phyloP scores from a whole-genome alignment of 2,888 invertebrate species.

The Liodrosophila aerea region DNA sequence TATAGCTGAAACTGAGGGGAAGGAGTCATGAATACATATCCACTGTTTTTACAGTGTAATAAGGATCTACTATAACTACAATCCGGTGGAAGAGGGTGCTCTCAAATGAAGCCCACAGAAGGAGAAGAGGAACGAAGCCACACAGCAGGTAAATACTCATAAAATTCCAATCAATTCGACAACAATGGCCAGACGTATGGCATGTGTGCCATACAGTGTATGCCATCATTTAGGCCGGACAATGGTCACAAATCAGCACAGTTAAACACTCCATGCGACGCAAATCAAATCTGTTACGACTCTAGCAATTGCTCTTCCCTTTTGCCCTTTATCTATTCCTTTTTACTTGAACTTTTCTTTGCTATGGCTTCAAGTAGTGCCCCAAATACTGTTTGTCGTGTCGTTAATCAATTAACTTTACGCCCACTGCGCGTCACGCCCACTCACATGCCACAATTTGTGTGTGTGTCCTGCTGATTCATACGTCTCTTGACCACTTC shows the following conservation, averaged over 20 bases:
- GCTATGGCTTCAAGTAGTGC: not conserved
- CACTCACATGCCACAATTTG: constrained; percentile 23
- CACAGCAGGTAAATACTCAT: constrained; percentile 60
- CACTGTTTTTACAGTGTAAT: no score
- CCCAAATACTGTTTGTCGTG: constrained; percentile 38
- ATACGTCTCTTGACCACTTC: constrained; percentile 77
- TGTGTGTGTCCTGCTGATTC: constrained; percentile 39
- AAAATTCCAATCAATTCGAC: constrained; percentile 67
- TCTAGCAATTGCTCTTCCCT: constrained; percentile 11
- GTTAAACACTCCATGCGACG: no score
- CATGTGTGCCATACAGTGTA: not conserved
- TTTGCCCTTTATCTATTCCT: constrained; percentile 10
- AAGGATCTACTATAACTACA: no score
- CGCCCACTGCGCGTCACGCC: constrained; percentile 58
- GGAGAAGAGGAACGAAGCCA: not conserved
- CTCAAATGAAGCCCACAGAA: no score
- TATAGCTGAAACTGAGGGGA: constrained; percentile 32
- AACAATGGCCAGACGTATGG: constrained; percentile 45
- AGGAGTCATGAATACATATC: no score
- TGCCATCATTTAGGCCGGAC: constrained; percentile 74
- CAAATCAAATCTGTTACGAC: not conserved
- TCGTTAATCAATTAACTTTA: constrained; percentile 76
- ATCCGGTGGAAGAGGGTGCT: no score
- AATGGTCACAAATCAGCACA: constrained; percentile 69
- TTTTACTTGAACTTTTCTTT: not conserved